Evolutionary conservation across 2,888 invertebrate species (phyloP).

Genomic region (Panopea generosa): DNA sequence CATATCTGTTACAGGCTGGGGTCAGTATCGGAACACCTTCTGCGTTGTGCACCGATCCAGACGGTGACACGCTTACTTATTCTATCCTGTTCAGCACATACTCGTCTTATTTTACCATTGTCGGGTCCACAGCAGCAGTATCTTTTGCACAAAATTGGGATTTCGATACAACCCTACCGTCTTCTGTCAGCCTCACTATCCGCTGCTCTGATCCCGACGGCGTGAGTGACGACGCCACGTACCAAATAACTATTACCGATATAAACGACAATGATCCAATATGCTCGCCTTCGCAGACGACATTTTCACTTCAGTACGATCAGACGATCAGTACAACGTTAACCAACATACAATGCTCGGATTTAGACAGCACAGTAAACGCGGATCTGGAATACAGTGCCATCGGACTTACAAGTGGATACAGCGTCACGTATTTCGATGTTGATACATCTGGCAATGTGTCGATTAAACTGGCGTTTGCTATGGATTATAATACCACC

Average conservation of each 20-base stretch:
- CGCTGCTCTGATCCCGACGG: constrained; percentile 49
- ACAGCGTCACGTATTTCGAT: constrained; percentile 42
- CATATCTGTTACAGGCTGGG: too few species aligned
- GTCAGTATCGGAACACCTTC: constrained; percentile 40
- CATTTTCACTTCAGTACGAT: constrained; percentile 37
- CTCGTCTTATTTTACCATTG: constrained; percentile 43
- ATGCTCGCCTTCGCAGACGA: constrained; percentile 37
- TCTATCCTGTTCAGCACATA: constrained; percentile 42
- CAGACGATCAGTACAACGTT: constrained; percentile 30
- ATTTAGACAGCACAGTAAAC: constrained; percentile 50
- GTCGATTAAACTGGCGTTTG: constrained; percentile 35
- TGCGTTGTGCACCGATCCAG: constrained; percentile 46
- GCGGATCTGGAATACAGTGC: constrained; percentile 42
- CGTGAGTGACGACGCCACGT: constrained; percentile 39
- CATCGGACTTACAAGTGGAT: constrained; percentile 38
- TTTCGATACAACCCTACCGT: constrained; percentile 41
- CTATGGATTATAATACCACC: constrained; percentile 53
- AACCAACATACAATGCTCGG: constrained; percentile 38
- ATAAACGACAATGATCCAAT: constrained; percentile 57
- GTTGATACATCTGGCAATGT: constrained; percentile 47
- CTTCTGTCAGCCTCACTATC: constrained; percentile 42
- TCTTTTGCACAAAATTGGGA: constrained; percentile 42
- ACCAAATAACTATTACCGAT: constrained; percentile 39
- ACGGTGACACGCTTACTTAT: constrained; percentile 45
- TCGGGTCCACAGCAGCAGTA: constrained; percentile 25